Evolutionary conservation across 2,888 invertebrate genomes (phyloP).

Genomic region (Erebia ligea): DNA sequence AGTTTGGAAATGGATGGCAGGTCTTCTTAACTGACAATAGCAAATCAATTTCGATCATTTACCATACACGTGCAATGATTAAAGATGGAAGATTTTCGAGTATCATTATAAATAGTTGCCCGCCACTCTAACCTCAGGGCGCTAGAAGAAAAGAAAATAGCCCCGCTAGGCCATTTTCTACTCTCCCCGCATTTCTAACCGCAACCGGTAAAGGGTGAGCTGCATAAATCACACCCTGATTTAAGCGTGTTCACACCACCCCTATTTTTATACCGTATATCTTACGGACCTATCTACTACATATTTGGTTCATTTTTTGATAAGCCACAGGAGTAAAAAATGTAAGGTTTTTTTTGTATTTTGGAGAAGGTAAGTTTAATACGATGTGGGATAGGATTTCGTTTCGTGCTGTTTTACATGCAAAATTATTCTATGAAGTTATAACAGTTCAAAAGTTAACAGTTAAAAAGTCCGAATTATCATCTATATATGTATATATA

Average conservation of each 20-base stretch:
- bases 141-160: constrained; percentile 6
- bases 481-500: no score
- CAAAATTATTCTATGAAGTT: no score
- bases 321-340: constrained; percentile 18
- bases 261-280: constrained; percentile 65
- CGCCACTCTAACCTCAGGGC: constrained; percentile 2
- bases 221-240: constrained; percentile 65
- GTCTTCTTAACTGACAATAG: no score
- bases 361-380: constrained; percentile 9
- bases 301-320: constrained; percentile 57
- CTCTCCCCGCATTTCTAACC: constrained; percentile 17
- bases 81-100: no score
- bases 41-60: no score
- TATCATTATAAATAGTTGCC: not conserved
- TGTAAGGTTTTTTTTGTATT: constrained; percentile 13
- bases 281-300: constrained; percentile 52
- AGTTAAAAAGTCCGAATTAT: no score
- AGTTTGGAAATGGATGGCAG: no score
- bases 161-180: not conserved
- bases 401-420: no score
- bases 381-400: no score
- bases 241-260: constrained; percentile 68
- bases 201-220: constrained; percentile 32
- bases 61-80: no score
- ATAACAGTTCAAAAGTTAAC: no score